Evolutionary conservation across 2,888 invertebrate genomes (phyloP), one percentile per base, ranked within the genome.

Genomic region (Emmelina monodactyla): DNA sequence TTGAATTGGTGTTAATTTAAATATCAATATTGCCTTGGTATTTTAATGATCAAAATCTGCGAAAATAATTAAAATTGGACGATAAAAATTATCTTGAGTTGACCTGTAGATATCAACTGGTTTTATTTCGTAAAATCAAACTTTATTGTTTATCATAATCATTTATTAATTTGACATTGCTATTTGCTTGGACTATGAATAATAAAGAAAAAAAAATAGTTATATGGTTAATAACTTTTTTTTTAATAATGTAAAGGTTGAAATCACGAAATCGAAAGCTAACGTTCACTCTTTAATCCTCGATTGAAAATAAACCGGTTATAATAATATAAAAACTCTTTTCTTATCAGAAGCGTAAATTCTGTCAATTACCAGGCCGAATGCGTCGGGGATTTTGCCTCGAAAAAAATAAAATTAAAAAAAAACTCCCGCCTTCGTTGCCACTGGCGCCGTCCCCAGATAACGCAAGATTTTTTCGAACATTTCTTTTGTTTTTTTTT

Each of bases 331-430:
- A 52, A 54, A 53, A 54, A 54, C 49, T 49, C 50, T 46, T 46
- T 45, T 45, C 59, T 64, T 69, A 69, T 67, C 68, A 53, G 45
- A 51, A 51, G 58, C 66, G 67, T 69, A 69, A 69, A 66, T 69
- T 69, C 62, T 61, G 64, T 65, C 67, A 65, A 69, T 67, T 66
- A 66, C 64, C 49, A 53, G 48, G 37, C 39, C 35, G 33, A 31
- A 36, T 29, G 35, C 39, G 38, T 31, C 30, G 37, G 45, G 5
- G 47, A 44, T 40, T 44, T 40, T 43, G 39, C 39, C 34, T 34
- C 29, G 28, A 39, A 42, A 46, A 48, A 49, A 49, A 51, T 47
- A 44, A 48, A 45, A 44, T 41, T 45, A 43, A 45, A 49, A 50
- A 47, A 44, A 28, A 37, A 34, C 44, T 48, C 49, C 55, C 44